A percentile compares a stretch with the other conserved stretches of the same genome.
Evolutionary conservation across 2,797 vertebrate species (phyloP).

Genomic region (Limnodromus scolopaceus): DNA sequence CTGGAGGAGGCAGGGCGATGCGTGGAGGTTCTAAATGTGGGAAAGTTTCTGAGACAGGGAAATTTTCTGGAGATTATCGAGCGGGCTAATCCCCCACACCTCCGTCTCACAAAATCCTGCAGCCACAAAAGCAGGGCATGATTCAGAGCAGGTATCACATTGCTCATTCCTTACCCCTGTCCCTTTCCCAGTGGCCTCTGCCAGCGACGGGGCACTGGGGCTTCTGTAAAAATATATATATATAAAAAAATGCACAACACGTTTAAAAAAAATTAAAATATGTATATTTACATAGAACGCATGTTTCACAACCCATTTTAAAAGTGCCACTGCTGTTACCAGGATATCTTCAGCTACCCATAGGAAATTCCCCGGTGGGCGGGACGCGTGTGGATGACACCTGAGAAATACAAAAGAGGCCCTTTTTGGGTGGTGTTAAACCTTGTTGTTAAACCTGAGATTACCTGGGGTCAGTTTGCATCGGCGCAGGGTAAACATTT

Average conservation of each 20-base stretch:
- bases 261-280: background rate
- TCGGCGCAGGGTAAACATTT: background rate
- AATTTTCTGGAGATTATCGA: background rate
- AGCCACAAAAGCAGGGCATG: background rate
- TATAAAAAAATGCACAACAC: background rate
- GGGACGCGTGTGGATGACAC: background rate
- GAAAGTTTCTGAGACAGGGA: background rate
- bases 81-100: background rate
- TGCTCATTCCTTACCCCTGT: background rate
- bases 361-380: background rate
- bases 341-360: background rate
- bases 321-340: background rate
- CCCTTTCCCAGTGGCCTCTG: background rate
- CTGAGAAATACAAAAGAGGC: background rate
- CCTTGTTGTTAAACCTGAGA: background rate
- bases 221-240: background rate
- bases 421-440: background rate
- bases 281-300: background rate
- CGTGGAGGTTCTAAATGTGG: background rate
- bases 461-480: background rate
- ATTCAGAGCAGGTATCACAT: background rate
- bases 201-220: background rate
- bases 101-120: background rate
- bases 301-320: background rate
- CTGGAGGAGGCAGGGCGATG: fast-evolving